Percentiles rank a stretch among this genome's conserved stretches.
Conservation (phyloP, 2,113 vertebrate species). For the Lepidiolamprologus cunningtoni region DNA sequence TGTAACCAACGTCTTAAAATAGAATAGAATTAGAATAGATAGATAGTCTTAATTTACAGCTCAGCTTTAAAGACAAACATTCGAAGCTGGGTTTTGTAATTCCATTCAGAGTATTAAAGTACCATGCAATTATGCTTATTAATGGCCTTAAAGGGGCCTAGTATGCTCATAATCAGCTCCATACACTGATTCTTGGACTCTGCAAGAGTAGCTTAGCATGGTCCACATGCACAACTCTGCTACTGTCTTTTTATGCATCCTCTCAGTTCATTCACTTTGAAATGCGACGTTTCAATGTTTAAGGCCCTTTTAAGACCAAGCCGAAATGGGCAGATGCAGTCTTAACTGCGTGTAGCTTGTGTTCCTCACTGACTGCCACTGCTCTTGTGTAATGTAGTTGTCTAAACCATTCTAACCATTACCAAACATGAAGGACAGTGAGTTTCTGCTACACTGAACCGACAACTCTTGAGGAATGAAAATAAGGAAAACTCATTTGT, state of each 20-base stretch:
- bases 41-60: not conserved
- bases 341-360: no score
- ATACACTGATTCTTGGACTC: not conserved
- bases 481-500: not conserved
- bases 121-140: not conserved
- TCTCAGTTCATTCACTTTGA: not conserved
- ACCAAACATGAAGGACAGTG: not conserved
- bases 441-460: not conserved
- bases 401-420: not conserved
- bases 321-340: no score
- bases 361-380: no score
- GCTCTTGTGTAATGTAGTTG: rapidly evolving
- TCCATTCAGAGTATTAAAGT: not conserved
- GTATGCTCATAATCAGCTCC: not conserved
- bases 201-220: not conserved
- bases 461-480: not conserved
- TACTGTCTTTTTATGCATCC: not conserved
- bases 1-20: no score
- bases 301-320: not conserved
- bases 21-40: no score
- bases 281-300: not conserved
- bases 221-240: not conserved
- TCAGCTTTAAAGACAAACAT: not conserved
- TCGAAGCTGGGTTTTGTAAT: not conserved
- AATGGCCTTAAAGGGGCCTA: not conserved